Conservation (phyloP, 2,797 vertebrate genomes). For the Chrysocyon brachyurus region DNA sequence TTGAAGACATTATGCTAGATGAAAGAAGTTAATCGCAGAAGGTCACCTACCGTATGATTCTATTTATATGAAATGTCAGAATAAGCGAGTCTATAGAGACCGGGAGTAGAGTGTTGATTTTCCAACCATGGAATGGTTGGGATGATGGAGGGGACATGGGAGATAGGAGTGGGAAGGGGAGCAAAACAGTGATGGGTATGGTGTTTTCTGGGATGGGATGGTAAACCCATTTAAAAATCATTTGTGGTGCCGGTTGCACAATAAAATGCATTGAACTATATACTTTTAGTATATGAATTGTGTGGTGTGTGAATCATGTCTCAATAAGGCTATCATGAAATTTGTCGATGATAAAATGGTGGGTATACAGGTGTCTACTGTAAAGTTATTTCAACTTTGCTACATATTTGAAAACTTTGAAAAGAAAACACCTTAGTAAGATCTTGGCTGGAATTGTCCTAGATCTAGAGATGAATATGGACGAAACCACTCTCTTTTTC, state of each 20-base stretch:
- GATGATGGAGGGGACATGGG: neutral
- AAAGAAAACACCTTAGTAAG: neutral
- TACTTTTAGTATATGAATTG: neutral
- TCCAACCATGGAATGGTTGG: neutral
- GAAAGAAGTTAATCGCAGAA: neutral
- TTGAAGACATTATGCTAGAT: neutral
- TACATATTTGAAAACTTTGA: conserved; percentile 5
- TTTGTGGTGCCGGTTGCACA: neutral
- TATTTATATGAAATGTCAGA: neutral
- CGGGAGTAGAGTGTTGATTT: neutral
- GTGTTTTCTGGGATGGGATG: neutral
- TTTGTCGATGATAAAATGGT: neutral
- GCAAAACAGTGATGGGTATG: neutral
- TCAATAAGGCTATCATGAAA: neutral
- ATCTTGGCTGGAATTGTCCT: neutral
- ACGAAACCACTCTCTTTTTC: neutral
- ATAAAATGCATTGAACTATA: neutral
- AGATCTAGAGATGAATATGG: neutral
- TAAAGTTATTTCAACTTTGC: neutral
- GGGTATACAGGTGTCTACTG: neutral
- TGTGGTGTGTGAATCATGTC: neutral
- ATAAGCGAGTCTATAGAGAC: neutral
- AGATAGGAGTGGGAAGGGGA: neutral
- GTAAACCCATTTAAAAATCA: conserved; percentile 15
- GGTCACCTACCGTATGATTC: neutral